Evolutionary conservation across 2,797 vertebrate species (phyloP).

Genomic region (Oreochromis grahami): DNA sequence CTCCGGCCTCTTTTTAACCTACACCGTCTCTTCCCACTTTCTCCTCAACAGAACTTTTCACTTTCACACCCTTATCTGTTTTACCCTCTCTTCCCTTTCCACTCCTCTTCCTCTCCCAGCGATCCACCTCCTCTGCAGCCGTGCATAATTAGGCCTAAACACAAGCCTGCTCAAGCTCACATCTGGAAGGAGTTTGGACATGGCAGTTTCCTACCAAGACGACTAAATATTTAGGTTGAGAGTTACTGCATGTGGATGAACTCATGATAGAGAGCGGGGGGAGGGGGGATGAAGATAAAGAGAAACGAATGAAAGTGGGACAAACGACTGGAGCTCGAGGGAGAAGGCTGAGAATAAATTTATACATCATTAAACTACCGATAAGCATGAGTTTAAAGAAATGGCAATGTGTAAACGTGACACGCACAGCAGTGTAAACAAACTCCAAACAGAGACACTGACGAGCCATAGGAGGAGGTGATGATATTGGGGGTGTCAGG

Average conservation of each 20-base stretch:
- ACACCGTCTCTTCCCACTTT: slow-evolving; percentile 17
- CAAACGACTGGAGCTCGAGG: slow-evolving; percentile 3
- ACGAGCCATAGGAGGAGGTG: slow-evolving; percentile 24
- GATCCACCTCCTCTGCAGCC: slow-evolving; percentile 73
- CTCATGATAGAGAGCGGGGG: slow-evolving; percentile 72
- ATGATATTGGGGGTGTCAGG: slow-evolving; percentile 5
- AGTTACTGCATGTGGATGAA: slow-evolving; percentile 84
- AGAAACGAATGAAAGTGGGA: slow-evolving; percentile 49
- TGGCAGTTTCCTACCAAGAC: slow-evolving; percentile 85
- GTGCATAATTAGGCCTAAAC: slow-evolving; percentile 82
- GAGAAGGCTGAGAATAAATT: slow-evolving; percentile 24
- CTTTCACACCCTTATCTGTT: slow-evolving; percentile 52
- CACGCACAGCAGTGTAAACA: neutral
- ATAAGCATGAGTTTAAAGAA: slow-evolving; percentile 19
- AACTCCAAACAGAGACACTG: neutral
- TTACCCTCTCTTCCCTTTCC: slow-evolving; percentile 33
- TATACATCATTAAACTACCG: slow-evolving; percentile 8
- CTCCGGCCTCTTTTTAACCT: slow-evolving; percentile 15
- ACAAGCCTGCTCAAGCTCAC: slow-evolving; percentile 78
- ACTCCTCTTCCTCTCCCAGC: slow-evolving; percentile 55
- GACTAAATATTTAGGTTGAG: slow-evolving; percentile 88
- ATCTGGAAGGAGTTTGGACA: slow-evolving; percentile 86
- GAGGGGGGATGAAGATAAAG: slow-evolving; percentile 38
- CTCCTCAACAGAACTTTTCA: slow-evolving; percentile 9
- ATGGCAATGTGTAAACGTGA: neutral